Conservation (phyloP, 1,140 invertebrate genomes). For the Venturia canescens region DNA sequence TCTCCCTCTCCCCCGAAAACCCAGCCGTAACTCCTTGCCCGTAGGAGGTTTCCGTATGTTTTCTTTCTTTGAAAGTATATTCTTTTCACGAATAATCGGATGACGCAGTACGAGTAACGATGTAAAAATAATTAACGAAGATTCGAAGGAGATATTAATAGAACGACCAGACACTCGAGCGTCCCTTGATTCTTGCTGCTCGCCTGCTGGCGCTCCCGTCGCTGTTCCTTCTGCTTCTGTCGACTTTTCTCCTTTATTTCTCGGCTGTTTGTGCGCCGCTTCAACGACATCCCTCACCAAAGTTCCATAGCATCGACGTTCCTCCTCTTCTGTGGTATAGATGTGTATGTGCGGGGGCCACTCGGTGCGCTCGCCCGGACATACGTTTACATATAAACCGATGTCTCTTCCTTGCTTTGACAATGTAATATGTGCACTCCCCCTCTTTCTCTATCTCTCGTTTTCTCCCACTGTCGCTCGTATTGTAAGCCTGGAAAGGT, state of each 20-base stretch:
- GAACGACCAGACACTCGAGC: constrained; percentile 51
- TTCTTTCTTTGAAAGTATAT: constrained; percentile 23
- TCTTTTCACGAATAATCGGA: constrained; percentile 41
- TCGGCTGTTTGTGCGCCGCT: constrained; percentile 52
- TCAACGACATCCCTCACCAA: constrained; percentile 56
- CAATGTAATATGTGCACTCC: not conserved
- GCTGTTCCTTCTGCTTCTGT: constrained; percentile 46
- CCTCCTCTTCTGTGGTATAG: constrained; percentile 17
- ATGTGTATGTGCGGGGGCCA: not conserved
- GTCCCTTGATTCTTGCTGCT: constrained; percentile 33
- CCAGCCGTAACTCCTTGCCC: constrained; percentile 12
- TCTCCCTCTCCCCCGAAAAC: constrained; percentile 48
- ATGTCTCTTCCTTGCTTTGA: not conserved
- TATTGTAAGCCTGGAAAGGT: not conserved
- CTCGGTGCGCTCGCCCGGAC: not conserved
- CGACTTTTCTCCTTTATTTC: constrained; percentile 30
- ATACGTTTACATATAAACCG: not conserved
- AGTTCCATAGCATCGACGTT: constrained; percentile 47
- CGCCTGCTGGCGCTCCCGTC: constrained; percentile 34
- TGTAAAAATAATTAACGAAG: constrained; percentile 23
- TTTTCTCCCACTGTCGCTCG: not conserved
- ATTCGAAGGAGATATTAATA: constrained; percentile 32
- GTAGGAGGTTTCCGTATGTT: constrained; percentile 1
- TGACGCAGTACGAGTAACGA: constrained; percentile 4
- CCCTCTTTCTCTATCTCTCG: not conserved